phyloP scores from a whole-genome alignment of 2,797 vertebrate genomes.

The Ceyx erithaca region DNA sequence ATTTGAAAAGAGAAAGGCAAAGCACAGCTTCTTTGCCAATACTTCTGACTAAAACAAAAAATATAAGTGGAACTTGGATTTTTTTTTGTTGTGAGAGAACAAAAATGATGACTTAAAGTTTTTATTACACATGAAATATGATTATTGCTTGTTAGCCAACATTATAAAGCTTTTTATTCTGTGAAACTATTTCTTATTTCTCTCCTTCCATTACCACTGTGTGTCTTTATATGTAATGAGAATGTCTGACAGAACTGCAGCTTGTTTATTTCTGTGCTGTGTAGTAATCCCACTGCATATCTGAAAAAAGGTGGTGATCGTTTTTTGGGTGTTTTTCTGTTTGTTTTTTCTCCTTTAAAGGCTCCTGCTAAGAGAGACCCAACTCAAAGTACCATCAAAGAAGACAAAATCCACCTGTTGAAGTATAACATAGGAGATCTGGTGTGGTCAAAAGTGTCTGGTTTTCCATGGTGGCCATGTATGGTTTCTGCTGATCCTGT shows the following conservation, averaged over 20 bases:
- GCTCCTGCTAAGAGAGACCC: constrained; percentile 71
- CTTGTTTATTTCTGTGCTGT: background rate
- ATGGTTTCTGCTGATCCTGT: constrained; percentile 95
- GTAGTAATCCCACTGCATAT: background rate
- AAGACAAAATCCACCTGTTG: constrained; percentile 63
- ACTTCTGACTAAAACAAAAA: background rate
- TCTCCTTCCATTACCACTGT: background rate
- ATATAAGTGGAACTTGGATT: background rate
- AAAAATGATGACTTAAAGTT: background rate
- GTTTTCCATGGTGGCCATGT: constrained; percentile 98
- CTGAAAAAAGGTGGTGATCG: background rate
- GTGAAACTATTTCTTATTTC: background rate
- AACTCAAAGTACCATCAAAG: constrained; percentile 53
- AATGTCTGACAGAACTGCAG: background rate
- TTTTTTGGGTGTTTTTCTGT: background rate
- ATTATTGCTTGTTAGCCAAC: background rate
- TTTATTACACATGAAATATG: background rate
- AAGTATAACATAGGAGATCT: constrained; percentile 88
- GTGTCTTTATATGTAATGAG: background rate
- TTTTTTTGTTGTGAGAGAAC: background rate
- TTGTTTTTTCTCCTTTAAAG: constrained; percentile 42
- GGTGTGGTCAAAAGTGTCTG: constrained; percentile 96
- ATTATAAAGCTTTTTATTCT: background rate
- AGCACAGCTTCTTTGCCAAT: background rate
- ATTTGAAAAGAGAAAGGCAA: background rate